Percentiles rank a stretch among this genome's conserved stretches.
These are phyloP conservation scores for Xiphophorus hellerii DNA, from an alignment of 2,113 vertebrate species.

Conservation along the genomic window DNA sequence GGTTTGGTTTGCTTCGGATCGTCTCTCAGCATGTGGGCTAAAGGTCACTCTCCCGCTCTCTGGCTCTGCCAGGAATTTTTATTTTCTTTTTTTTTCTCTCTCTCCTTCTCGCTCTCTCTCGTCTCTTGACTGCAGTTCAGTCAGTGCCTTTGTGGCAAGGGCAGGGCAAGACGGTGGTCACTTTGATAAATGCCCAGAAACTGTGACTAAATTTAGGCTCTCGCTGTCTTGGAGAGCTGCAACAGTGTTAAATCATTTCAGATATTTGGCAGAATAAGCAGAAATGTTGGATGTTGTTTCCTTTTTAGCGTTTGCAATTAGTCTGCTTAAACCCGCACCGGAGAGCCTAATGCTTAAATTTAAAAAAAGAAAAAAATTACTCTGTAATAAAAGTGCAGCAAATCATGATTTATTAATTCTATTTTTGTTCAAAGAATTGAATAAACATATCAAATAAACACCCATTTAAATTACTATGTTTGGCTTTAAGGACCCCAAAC, in stretches of 20 bases:
- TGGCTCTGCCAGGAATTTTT: conserved; percentile 57
- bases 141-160: conserved; percentile 47
- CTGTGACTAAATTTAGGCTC: conserved; percentile 6
- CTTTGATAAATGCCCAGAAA: conserved; percentile 36
- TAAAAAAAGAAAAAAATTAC: no score
- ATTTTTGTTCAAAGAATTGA: no score
- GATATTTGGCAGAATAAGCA: not conserved
- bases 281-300: not conserved
- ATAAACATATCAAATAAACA: no score
- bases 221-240: not conserved
- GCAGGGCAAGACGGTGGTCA: conserved; percentile 50
- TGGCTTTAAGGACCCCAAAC: no score
- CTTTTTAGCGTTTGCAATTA: no score
- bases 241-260: not conserved
- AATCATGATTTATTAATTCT: no score
- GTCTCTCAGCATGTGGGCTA: conserved; percentile 70
- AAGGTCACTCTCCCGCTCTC: conserved; percentile 57
- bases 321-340: no score
- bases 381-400: no score
- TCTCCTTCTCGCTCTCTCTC: not conserved
- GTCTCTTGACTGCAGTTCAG: conserved; percentile 15
- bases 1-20: conserved; percentile 51
- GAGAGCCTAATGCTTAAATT: no score
- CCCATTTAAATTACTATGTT: no score
- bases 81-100: conserved; percentile 23